Base-by-base conservation (phyloP, 1,140 invertebrate genomes). In the Magallana gigas region DNA sequence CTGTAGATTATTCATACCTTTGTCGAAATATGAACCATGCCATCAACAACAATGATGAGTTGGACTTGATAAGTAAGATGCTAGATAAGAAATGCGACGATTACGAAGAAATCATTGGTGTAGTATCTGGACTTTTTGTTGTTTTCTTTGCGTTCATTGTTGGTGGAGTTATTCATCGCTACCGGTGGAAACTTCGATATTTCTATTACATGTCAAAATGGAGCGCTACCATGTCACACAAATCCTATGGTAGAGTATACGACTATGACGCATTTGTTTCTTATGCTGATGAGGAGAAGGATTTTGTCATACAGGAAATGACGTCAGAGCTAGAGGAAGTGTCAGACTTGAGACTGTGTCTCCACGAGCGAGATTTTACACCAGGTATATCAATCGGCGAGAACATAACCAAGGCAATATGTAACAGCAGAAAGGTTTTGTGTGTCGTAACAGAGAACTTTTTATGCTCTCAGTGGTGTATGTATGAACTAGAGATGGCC, bases 401-500 rank as follows among this genome's bases (percentile, higher is more conserved):
- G 83, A 93, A 92, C 83, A 93, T 93, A 82, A 59, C 88, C 8
- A 58, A 91, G 11, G 81, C 88, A 59, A 91, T 94, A n/a, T 86
- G 92, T 11, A 68, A 59, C 58, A 92, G 92, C 68, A 84, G 87
- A 62, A 88, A 89, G 48, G 88, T 91, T 14, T 16, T 94, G 29
- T 48, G 92, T 11, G 83, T 93, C 8, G 36, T 93, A 36, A 90
- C 91, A 14, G 87, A 89, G 11, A 87, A 89, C 11, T 92, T 91
- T 58, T 58, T 89, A 11, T 58, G 71, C 48, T 91, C 89, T 62
- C 68, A 89, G 8, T 93, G 93, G 93, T 92, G 92, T 87, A 84
- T 87, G 36, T 91, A 91, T 85, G 92, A 92, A 92, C 95, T 96
- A 9, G 95, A 96, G 85, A 92, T 91, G 29, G 88, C 86, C 57